A percentile compares a stretch with the other conserved stretches of the same genome.
These are phyloP conservation scores for Dicentrarchus labrax DNA, from an alignment of 2,113 vertebrate genomes.

Conservation along the genomic window DNA sequence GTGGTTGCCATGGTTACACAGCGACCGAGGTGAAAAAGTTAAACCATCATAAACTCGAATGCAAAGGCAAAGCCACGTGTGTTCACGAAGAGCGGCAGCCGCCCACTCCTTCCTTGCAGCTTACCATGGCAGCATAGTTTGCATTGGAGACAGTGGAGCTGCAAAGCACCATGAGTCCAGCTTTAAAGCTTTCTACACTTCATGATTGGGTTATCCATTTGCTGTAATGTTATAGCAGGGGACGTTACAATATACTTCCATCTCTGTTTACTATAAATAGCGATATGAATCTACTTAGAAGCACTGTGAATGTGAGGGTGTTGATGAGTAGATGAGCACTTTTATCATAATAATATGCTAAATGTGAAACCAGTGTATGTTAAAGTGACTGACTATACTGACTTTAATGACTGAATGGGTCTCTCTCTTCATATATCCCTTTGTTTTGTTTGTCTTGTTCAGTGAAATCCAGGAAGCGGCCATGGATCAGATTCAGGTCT, in stretches of 20 bases:
- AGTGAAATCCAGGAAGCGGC: not conserved
- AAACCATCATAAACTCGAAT: not conserved
- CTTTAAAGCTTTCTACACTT: not conserved
- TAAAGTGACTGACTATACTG: no score
- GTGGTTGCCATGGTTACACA: not conserved
- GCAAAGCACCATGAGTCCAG: not conserved
- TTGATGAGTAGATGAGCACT: not conserved
- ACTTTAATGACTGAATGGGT: no score
- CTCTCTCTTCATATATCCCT: not conserved
- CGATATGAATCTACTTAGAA: not conserved
- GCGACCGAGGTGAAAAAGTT: not conserved
- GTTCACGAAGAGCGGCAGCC: not conserved
- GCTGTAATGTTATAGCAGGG: not conserved
- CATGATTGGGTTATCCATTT: not conserved
- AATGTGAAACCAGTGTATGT: no score
- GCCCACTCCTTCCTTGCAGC: not conserved
- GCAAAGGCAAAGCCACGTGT: not conserved
- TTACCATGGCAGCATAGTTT: not conserved
- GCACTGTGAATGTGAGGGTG: not conserved
- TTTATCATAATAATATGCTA: no score
- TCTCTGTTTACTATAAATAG: not conserved
- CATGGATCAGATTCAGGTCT: not conserved
- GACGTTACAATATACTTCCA: no score
- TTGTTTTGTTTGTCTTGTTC: not conserved
- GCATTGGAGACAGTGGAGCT: not conserved